These are phyloP conservation scores for Chitala chitala DNA, from an alignment of 2,113 vertebrate species.

Conservation along the genomic window DNA sequence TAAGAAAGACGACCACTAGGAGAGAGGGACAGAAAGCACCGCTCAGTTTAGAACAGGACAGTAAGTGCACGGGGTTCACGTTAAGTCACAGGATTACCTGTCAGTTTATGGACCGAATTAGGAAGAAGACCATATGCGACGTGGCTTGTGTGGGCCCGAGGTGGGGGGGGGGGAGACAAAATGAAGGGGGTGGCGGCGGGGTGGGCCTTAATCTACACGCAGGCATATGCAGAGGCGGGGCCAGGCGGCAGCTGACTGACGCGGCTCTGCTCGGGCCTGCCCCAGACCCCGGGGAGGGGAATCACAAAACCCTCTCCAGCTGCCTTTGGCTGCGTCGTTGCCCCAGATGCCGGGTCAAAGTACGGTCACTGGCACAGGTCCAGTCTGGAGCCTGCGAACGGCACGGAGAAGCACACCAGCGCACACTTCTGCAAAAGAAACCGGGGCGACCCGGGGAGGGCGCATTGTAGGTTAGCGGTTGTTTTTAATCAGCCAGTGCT, in stretches of 20 bases:
- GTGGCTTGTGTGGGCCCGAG: neutral
- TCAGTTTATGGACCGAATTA: neutral
- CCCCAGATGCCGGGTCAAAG: constrained; percentile 70
- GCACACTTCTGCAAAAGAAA: neutral
- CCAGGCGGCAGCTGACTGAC: constrained; percentile 15
- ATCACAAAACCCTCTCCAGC: constrained; percentile 38
- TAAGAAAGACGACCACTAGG: neutral
- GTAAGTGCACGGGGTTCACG: neutral
- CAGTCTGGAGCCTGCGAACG: constrained; percentile 45
- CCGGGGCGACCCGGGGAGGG: neutral
- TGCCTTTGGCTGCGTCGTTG: constrained; percentile 59
- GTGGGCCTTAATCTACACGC: too few species aligned
- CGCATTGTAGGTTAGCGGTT: neutral
- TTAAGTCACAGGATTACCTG: neutral
- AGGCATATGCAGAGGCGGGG: neutral
- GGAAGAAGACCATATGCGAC: neutral
- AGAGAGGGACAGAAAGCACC: neutral
- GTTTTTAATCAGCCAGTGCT: neutral
- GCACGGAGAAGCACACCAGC: neutral
- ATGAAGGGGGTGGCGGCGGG: too few species aligned
- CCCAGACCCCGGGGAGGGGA: constrained; percentile 20
- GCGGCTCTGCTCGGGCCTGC: neutral
- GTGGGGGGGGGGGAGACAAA: neutral
- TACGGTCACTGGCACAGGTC: constrained; percentile 66
- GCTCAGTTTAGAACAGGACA: neutral